These are phyloP conservation scores for Dascillus cervinus DNA, from an alignment of 2,888 invertebrate genomes.

Conservation along the genomic window DNA sequence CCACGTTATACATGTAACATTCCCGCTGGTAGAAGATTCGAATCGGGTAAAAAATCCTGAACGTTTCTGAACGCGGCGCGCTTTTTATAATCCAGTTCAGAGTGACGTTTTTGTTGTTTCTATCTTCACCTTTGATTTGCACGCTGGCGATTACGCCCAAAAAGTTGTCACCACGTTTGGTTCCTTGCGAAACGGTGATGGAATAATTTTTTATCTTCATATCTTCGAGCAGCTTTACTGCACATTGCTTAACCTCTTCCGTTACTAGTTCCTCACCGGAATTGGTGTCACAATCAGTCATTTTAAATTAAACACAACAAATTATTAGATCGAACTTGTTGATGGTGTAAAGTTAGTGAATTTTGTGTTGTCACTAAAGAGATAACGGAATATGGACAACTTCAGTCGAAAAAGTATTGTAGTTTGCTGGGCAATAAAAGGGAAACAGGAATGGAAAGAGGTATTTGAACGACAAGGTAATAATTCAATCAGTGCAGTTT, in stretches of 20 bases:
- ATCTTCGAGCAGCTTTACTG: neutral
- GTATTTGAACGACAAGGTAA: too few species aligned
- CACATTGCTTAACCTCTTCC: neutral
- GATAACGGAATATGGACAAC: neutral
- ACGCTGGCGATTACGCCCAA: slow-evolving; percentile 24
- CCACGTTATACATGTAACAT: slow-evolving; percentile 22
- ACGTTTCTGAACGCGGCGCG: slow-evolving; percentile 18
- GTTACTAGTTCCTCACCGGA: slow-evolving; percentile 1
- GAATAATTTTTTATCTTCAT: neutral
- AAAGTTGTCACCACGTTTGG: slow-evolving; percentile 27
- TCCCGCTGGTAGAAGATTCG: slow-evolving; percentile 23
- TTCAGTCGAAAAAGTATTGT: too few species aligned
- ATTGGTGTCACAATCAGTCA: too few species aligned
- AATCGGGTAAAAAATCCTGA: slow-evolving; percentile 21
- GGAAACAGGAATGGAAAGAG: too few species aligned
- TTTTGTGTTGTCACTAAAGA: neutral
- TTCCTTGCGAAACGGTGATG: slow-evolving; percentile 12
- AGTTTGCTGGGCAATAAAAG: too few species aligned
- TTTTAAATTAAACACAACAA: too few species aligned
- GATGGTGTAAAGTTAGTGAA: too few species aligned
- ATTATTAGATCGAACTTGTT: too few species aligned
- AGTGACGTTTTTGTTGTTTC: slow-evolving; percentile 8
- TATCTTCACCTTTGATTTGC: slow-evolving; percentile 10
- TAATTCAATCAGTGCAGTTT: too few species aligned
- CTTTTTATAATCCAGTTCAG: slow-evolving; percentile 27